Evolutionary conservation across 2,888 invertebrate species (phyloP), one percentile per base, ranked within the genome.

Genomic region (Pachymerium ferrugineum): DNA sequence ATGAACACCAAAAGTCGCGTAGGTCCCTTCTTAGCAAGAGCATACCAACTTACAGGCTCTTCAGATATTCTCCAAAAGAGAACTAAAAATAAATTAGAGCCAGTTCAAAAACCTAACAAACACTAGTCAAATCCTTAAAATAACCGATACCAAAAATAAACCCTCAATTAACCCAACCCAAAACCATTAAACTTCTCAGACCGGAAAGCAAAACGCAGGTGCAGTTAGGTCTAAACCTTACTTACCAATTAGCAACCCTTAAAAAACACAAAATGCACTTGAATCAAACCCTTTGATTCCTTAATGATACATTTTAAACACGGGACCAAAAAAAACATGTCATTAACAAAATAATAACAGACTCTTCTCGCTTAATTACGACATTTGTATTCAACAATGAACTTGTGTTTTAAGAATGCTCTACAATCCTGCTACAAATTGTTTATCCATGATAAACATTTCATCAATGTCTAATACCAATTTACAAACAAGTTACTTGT

Each of bases 191-290:
- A 42, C n/a, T 3, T 42, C 4, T 12, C 6, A 42, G 42, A 10
- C 42, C 6, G 14, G 42, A 42, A 42, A 42, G n/a, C 42, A 5
- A 42, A 42, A 3, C 16, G 5, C 42, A 42, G 42, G 42, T 42
- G 42, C 42, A 42, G 42, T 42, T 42, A 42, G 3, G 3, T 16
- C 42, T 10, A 42, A 42, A 14, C 42, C 42, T 14, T 42, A 42
- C 42, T 42, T 42, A 42, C 42, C 42, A 42, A 42, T 42, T 42
- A 42, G 42, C 42, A 42, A 42, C 42, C 42, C 42, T 42, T 42
- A 42, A 42, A 42, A 42, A 42, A 42, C 3, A 14, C 3, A 42
- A 4, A 42, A 42, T 42, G 42, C 5, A 42, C 42, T 42, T 42
- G 42, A 42, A 42, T 42, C 42, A 42, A 42, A 42, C 42, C 42